Evolutionary conservation across 2,888 invertebrate genomes (phyloP).

Genomic region (Pammene fasciana): DNA sequence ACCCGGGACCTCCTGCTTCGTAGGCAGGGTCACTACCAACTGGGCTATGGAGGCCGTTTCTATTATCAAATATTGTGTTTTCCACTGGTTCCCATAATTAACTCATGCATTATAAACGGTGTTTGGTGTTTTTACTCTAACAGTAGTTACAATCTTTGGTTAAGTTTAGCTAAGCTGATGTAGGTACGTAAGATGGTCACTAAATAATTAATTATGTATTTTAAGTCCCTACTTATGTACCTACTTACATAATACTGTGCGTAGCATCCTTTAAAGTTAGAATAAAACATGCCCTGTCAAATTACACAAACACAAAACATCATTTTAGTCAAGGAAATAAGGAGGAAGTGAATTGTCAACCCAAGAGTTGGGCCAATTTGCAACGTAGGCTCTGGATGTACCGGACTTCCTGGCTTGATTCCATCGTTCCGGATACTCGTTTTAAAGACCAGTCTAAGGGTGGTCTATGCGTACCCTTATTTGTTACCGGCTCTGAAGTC

Average conservation of each 20-base stretch:
- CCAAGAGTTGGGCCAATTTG: slow-evolving; percentile 37
- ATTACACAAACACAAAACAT: slow-evolving; percentile 26
- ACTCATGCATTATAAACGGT: no score
- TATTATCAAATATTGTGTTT: no score
- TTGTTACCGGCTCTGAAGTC: not conserved
- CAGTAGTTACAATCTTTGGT: no score
- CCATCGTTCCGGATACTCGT: not conserved
- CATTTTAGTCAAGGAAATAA: slow-evolving; percentile 5
- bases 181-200: no score
- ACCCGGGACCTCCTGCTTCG: no score
- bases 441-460: not conserved
- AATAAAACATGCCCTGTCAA: not conserved
- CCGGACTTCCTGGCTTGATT: slow-evolving; percentile 38
- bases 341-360: slow-evolving; percentile 16
- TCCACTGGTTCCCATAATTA: no score
- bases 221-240: no score
- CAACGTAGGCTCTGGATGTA: slow-evolving; percentile 7
- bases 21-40: no score
- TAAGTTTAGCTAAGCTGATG: no score
- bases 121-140: no score
- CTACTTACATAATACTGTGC: not conserved
- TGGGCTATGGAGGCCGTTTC: no score
- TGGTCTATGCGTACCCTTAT: not conserved
- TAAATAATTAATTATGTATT: no score
- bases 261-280: not conserved